Conservation (phyloP, 2,113 vertebrate genomes). For the Scalopus aquaticus region DNA sequence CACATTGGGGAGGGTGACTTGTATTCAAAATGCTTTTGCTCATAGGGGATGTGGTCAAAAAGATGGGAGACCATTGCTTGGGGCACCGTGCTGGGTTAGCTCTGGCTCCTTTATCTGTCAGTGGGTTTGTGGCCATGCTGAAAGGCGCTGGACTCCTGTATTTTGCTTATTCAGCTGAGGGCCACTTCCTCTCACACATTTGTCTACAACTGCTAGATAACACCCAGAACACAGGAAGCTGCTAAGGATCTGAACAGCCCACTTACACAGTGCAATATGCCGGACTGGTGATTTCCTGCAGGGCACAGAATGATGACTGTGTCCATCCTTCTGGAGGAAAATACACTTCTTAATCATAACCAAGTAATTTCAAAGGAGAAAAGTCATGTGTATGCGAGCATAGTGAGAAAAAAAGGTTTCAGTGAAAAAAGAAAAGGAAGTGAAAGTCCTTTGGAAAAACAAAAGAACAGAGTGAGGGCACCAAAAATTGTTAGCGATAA, state of each 20-base stretch:
- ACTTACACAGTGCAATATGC: background rate
- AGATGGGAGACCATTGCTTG: fast-evolving
- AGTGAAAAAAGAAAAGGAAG: background rate
- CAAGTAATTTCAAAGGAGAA: background rate
- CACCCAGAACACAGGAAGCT: background rate
- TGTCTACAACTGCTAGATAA: background rate
- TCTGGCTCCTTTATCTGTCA: background rate
- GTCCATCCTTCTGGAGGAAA: background rate
- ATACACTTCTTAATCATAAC: background rate
- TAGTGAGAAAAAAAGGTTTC: background rate
- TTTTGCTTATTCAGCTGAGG: background rate
- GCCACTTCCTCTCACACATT: background rate
- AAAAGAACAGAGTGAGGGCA: background rate
- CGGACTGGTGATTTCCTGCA: background rate
- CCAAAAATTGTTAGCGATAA: background rate
- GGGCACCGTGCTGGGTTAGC: too few species aligned
- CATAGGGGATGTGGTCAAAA: background rate
- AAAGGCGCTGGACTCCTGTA: background rate
- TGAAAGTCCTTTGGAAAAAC: background rate
- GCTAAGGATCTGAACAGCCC: background rate
- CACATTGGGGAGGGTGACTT: background rate
- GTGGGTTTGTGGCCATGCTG: background rate
- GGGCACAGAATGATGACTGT: background rate
- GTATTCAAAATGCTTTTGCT: background rate
- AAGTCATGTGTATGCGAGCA: background rate